Percentiles rank a stretch among this genome's conserved stretches.
Conservation (phyloP, 2,113 vertebrate genomes). For the Etia nguti region DNA sequence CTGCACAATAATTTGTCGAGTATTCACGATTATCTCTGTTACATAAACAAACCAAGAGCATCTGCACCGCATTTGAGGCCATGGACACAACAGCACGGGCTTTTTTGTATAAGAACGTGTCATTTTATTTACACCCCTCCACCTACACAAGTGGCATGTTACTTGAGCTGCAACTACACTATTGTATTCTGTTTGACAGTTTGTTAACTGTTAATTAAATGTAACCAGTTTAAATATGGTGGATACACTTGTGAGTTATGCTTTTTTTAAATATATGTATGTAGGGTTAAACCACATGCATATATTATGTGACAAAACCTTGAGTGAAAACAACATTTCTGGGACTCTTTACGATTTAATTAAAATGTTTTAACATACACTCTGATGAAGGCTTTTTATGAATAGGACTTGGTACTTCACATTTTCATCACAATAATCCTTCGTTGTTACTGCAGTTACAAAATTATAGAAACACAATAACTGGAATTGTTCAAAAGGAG, state of each 20-base stretch:
- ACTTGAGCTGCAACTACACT: background rate
- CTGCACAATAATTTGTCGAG: background rate
- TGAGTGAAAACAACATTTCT: background rate
- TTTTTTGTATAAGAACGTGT: rapidly evolving
- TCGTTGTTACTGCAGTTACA: background rate
- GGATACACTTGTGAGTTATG: background rate
- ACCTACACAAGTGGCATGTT: background rate
- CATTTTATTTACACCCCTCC: background rate
- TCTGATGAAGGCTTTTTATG: background rate
- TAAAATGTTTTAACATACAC: background rate
- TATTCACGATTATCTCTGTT: background rate
- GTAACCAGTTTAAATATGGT: background rate
- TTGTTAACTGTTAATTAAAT: background rate
- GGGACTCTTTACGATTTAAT: background rate
- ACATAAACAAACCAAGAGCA: background rate
- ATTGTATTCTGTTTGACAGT: background rate
- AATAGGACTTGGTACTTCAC: background rate
- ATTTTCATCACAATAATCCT: background rate
- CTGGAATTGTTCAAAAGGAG: background rate
- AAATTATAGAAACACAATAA: background rate
- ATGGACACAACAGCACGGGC: background rate
- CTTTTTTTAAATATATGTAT: background rate
- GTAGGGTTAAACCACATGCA: background rate
- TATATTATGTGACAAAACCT: background rate
- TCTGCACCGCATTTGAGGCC: background rate